Evolutionary conservation across 2,113 vertebrate genomes (phyloP).

Genomic region (Aptenodytes patagonicus): DNA sequence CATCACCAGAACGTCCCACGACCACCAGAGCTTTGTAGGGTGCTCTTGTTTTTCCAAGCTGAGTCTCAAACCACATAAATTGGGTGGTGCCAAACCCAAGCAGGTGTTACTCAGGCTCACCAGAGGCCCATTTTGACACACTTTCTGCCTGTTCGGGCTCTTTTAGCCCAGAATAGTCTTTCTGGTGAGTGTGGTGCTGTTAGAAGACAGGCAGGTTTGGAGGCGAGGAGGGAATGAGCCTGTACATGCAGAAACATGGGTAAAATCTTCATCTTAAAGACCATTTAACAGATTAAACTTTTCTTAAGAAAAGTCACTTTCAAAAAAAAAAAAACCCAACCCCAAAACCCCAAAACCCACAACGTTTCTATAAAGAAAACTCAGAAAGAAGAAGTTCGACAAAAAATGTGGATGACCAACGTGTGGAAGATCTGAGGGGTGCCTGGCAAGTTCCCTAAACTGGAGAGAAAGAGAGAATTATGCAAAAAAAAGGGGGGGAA

Average conservation of each 20-base stretch:
- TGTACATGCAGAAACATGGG: background rate
- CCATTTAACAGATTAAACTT: background rate
- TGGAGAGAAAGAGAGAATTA: background rate
- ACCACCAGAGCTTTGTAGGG: background rate
- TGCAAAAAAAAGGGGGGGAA: fast-evolving
- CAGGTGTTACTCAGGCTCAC: background rate
- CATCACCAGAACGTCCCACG: background rate
- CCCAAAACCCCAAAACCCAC: background rate
- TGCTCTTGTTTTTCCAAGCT: background rate
- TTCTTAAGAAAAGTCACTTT: background rate
- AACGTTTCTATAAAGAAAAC: background rate
- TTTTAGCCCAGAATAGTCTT: background rate
- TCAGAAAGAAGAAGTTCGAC: conserved; percentile 1
- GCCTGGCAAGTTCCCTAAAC: background rate
- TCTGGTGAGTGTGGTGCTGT: background rate
- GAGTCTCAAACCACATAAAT: background rate
- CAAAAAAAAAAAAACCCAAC: background rate
- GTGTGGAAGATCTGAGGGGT: background rate
- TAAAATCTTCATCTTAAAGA: background rate
- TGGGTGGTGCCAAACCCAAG: background rate
- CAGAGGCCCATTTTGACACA: background rate
- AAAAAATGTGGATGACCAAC: background rate
- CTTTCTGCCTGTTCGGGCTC: background rate
- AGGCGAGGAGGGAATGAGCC: background rate
- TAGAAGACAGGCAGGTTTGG: background rate